phyloP scores from a whole-genome alignment of 1,140 invertebrate species.

The Mercenaria mercenaria region DNA sequence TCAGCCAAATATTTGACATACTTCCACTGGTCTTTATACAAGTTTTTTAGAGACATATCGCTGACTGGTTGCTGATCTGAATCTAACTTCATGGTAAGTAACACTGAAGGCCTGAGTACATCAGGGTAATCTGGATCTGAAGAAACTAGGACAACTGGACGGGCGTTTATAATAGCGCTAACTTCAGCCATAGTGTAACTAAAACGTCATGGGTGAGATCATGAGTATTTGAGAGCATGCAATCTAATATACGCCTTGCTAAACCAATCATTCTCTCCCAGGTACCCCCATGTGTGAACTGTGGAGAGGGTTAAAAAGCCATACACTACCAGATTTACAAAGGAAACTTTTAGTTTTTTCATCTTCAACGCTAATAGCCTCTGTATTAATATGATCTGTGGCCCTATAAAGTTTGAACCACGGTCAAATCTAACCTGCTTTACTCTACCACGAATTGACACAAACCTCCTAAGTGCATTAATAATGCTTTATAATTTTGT shows the following conservation, averaged over 20 bases:
- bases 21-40: conserved; percentile 68
- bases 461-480: conserved; percentile 67
- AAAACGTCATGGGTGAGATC: conserved; percentile 73
- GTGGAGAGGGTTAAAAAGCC: conserved; percentile 38
- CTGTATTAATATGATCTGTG: not conserved
- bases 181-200: conserved; percentile 72
- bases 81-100: conserved; percentile 65
- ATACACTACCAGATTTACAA: conserved; percentile 18
- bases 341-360: conserved; percentile 33
- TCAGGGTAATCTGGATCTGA: conserved; percentile 68
- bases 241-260: conserved; percentile 71
- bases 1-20: conserved; percentile 62
- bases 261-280: conserved; percentile 78
- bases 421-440: conserved; percentile 37
- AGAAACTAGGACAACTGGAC: conserved; percentile 68
- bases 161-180: conserved; percentile 69
- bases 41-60: conserved; percentile 46
- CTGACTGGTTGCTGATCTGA: not conserved
- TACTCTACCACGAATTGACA: conserved; percentile 41
- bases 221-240: conserved; percentile 63
- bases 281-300: conserved; percentile 68
- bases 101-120: conserved; percentile 50
- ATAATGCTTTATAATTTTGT: conserved; percentile 63
- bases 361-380: conserved; percentile 59
- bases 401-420: conserved; percentile 72